Conservation (phyloP, 37 sponge, comb jelly and placozoan genomes). For the Chondrosia reniformis region DNA sequence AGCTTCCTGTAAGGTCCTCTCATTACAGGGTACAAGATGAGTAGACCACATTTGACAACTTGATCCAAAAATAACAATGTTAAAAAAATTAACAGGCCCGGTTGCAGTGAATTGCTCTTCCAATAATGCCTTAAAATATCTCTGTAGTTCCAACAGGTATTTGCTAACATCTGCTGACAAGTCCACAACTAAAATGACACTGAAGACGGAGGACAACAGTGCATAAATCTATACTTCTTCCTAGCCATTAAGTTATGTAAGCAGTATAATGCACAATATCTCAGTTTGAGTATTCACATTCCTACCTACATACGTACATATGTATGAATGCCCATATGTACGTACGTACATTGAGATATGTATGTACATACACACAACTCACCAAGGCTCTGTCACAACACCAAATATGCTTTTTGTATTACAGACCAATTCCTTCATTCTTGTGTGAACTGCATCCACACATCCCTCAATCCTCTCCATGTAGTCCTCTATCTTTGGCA, state of each 20-base stretch:
- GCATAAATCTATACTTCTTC: no score
- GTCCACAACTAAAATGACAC: constrained; percentile 3
- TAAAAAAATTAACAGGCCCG: background rate
- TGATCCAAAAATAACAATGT: background rate
- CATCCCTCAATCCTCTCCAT: background rate
- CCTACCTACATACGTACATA: no score
- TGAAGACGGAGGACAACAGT: background rate
- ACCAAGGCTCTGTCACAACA: background rate
- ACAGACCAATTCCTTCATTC: background rate
- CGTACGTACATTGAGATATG: background rate
- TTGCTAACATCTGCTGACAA: background rate
- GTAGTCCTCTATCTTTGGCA: constrained; percentile 16
- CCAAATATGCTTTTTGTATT: background rate
- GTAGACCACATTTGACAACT: background rate
- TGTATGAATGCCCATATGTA: background rate
- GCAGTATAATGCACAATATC: background rate
- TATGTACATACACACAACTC: background rate
- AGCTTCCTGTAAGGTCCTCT: background rate
- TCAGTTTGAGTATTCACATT: background rate
- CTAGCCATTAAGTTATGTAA: no score
- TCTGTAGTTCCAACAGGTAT: constrained; percentile 2
- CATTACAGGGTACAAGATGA: background rate
- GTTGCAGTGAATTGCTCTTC: constrained; percentile 5
- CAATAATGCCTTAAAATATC: background rate
- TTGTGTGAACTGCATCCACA: background rate